Conservation (phyloP, 2,888 invertebrate genomes). For the Orthosia gracilis region DNA sequence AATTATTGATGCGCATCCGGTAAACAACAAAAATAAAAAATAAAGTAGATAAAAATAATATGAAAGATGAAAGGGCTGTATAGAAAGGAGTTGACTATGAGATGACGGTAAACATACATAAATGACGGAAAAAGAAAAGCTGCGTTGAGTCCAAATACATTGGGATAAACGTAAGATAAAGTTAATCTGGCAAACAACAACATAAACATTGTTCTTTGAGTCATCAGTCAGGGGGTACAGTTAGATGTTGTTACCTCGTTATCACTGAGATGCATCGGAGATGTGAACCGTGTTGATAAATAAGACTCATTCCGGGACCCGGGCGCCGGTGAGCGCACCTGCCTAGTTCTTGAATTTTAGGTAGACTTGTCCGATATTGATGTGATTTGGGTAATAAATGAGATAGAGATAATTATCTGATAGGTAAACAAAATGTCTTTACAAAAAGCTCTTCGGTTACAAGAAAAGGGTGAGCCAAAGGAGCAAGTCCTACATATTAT, state of each 20-base stretch:
- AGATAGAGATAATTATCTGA: constrained; percentile 4
- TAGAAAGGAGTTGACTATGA: no score
- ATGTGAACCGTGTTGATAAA: constrained; percentile 26
- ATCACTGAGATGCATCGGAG: constrained; percentile 27
- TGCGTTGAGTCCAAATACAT: neutral
- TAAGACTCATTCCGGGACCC: constrained; percentile 4
- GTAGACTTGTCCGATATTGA: constrained; percentile 8
- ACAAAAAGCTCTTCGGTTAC: neutral
- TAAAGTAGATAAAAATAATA: no score
- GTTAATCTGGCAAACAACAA: neutral
- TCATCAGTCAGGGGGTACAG: neutral
- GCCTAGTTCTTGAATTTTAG: neutral
- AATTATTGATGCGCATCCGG: neutral
- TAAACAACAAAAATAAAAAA: neutral
- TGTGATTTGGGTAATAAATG: constrained; percentile 29
- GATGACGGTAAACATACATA: neutral
- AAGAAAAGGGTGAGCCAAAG: neutral
- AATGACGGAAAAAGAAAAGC: neutral
- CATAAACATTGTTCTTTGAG: neutral
- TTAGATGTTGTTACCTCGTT: constrained; percentile 5
- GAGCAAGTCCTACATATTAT: no score
- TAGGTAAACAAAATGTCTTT: neutral
- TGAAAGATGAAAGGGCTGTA: no score
- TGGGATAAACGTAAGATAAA: neutral
- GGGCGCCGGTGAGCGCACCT: constrained; percentile 25